phyloP scores from a whole-genome alignment of 2,797 vertebrate species.

The Lerista edwardsae region DNA sequence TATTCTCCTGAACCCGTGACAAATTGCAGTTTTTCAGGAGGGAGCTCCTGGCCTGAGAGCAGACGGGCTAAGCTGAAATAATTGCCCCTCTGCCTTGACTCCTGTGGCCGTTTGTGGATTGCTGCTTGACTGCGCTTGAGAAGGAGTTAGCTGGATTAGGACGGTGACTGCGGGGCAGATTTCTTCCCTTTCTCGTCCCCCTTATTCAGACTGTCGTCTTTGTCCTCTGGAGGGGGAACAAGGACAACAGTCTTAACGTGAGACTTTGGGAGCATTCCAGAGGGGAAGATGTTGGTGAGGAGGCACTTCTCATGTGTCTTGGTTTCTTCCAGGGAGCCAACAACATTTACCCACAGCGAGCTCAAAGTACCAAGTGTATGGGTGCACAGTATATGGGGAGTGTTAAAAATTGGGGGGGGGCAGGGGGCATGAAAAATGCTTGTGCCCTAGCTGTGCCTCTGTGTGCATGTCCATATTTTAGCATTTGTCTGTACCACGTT shows the following conservation, averaged over 20 bases:
- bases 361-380: too few relatives aligned
- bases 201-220: conserved; percentile 43
- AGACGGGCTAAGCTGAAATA: conserved; percentile 79
- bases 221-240: conserved; percentile 9
- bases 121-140: conserved; percentile 74
- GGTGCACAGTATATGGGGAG: too few relatives aligned
- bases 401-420: too few relatives aligned
- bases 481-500: too few relatives aligned
- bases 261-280: conserved; percentile 50
- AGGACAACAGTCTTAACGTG: conserved; percentile 58
- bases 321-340: background rate
- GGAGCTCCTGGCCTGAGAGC: conserved; percentile 68
- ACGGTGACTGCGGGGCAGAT: conserved; percentile 61
- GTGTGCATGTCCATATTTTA: too few relatives aligned
- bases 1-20: conserved; percentile 72
- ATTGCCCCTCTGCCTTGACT: conserved; percentile 78
- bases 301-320: background rate
- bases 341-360: background rate
- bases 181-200: conserved; percentile 55
- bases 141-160: conserved; percentile 79
- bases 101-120: conserved; percentile 69
- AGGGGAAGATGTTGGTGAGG: background rate
- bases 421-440: too few relatives aligned
- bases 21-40: conserved; percentile 67
- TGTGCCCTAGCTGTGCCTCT: too few relatives aligned